Conservation (phyloP, 2,797 vertebrate genomes). For the Chaetophractus vellerosus region DNA sequence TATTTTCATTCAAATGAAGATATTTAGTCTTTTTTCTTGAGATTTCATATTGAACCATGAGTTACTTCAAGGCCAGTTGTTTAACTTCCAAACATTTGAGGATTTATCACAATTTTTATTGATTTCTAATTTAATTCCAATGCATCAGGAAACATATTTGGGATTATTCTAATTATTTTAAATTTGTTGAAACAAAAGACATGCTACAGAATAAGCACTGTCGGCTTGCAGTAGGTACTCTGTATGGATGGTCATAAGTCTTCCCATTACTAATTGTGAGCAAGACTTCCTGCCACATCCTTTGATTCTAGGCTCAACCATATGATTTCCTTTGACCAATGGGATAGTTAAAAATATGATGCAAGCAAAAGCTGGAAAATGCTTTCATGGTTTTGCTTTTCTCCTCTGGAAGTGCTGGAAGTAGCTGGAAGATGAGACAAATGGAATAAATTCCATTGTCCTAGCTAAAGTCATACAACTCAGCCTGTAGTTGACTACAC, state of each 20-base stretch:
- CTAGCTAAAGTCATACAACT: neutral
- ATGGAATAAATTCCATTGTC: neutral
- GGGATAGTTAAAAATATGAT: neutral
- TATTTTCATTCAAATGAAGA: neutral
- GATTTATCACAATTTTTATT: neutral
- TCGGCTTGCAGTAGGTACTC: neutral
- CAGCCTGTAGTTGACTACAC: neutral
- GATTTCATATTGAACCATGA: neutral
- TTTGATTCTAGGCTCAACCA: neutral
- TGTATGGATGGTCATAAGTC: neutral
- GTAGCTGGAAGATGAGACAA: neutral
- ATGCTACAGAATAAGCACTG: neutral
- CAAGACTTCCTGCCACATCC: neutral
- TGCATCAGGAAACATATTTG: neutral
- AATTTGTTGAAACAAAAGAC: neutral
- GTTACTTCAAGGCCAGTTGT: neutral
- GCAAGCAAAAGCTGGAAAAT: neutral
- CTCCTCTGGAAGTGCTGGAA: neutral
- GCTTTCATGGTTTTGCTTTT: neutral
- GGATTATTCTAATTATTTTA: neutral
- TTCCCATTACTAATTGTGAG: neutral
- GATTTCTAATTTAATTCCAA: neutral
- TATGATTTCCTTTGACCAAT: neutral
- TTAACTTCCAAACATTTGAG: neutral
- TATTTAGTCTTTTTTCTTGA: neutral